phyloP scores from a whole-genome alignment of 35 echinoderm and acorn worm species.

The Anneissia japonica region DNA sequence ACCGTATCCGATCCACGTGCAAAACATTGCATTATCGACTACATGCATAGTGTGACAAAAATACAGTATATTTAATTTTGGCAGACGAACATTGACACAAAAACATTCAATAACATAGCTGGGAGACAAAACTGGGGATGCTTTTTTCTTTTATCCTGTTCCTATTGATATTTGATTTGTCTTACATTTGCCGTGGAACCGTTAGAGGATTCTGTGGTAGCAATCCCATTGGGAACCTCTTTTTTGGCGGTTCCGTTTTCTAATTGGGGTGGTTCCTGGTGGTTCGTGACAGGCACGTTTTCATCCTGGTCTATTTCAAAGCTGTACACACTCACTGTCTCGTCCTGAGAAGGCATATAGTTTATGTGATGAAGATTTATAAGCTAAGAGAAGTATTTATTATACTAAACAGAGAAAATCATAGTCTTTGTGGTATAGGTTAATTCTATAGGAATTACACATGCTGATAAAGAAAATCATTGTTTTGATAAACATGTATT shows the following conservation, averaged over 20 bases:
- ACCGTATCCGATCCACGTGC: neutral
- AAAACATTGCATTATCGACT: neutral
- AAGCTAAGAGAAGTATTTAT: constrained; percentile 22
- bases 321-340: constrained; percentile 80
- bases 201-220: neutral
- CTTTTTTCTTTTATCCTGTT: neutral
- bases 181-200: neutral
- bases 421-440: neutral
- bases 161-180: neutral
- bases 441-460: neutral
- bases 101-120: neutral
- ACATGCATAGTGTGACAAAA: neutral
- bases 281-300: neutral
- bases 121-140: neutral
- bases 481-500: neutral
- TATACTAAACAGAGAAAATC: neutral
- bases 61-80: neutral
- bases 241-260: neutral
- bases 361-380: constrained; percentile 1
- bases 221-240: neutral
- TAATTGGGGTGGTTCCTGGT: neutral
- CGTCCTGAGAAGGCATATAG: constrained; percentile 37
- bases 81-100: neutral
- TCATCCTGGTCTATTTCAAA: constrained; percentile 70
- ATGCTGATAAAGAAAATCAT: neutral